Evolutionary conservation across 1,140 invertebrate species (phyloP).

Genomic region (Acromyrmex charruanus): DNA sequence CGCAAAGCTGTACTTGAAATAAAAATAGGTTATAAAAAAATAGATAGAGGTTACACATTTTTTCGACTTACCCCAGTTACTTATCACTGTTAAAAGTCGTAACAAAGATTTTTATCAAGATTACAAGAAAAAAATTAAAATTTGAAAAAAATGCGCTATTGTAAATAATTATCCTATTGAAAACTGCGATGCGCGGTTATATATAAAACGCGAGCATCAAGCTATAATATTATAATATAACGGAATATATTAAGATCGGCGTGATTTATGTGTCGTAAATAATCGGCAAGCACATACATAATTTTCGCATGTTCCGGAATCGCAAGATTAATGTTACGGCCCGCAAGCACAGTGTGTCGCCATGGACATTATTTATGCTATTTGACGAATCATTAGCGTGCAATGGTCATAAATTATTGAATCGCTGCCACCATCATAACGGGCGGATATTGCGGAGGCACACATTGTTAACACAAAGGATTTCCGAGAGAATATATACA

Average conservation of each 20-base stretch:
- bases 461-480: not conserved
- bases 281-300: conserved; percentile 32
- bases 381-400: conserved; percentile 49
- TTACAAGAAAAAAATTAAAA: too few relatives aligned
- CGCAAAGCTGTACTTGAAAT: too few relatives aligned
- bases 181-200: not conserved
- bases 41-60: too few relatives aligned
- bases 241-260: conserved; percentile 18
- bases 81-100: too few relatives aligned
- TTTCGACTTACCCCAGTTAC: too few relatives aligned
- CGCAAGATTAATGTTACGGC: conserved; percentile 30
- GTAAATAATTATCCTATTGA: too few relatives aligned
- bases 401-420: conserved; percentile 33
- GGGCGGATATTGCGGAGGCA: not conserved
- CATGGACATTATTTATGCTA: conserved; percentile 34
- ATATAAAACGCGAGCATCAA: conserved; percentile 22
- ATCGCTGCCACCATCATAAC: conserved; percentile 8
- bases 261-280: conserved; percentile 53
- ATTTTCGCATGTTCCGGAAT: conserved; percentile 33
- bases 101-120: too few relatives aligned
- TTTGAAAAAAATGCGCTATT: too few relatives aligned
- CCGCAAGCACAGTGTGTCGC: not conserved
- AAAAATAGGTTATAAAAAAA: too few relatives aligned
- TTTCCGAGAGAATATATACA: not conserved
- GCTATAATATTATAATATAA: conserved; percentile 44